A percentile compares a stretch with the other conserved stretches of the same genome.
Evolutionary conservation across 1,140 invertebrate species (phyloP).

Genomic region (Phymorhynchus buccinoides): DNA sequence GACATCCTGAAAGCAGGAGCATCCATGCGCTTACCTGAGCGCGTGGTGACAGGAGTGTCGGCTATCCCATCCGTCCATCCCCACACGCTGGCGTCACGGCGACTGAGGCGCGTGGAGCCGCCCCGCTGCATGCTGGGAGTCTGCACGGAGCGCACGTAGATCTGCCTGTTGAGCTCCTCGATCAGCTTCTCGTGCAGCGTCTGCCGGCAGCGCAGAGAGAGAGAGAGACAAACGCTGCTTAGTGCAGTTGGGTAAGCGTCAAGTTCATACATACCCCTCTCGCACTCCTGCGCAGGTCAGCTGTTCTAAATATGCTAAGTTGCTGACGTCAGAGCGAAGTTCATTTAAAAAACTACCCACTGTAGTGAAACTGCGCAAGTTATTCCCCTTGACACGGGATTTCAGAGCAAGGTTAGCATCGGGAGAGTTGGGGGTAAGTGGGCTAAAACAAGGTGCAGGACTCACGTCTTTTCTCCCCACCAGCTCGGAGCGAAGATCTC

Average conservation of each 20-base stretch:
- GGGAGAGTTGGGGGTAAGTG: no score
- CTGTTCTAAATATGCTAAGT: no score
- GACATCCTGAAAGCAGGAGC: no score
- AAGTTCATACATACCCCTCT: no score
- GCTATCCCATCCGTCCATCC: slow-evolving; percentile 43
- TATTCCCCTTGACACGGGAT: no score
- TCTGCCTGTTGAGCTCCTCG: slow-evolving; percentile 83
- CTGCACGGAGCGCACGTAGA: slow-evolving; percentile 77
- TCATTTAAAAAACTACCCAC: no score
- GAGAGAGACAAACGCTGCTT: not conserved
- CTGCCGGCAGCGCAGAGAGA: slow-evolving; percentile 69
- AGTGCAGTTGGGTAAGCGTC: no score
- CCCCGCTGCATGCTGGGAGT: slow-evolving; percentile 42
- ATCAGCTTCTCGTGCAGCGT: slow-evolving; percentile 81
- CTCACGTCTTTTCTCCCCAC: slow-evolving; percentile 82
- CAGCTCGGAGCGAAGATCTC: slow-evolving; percentile 83
- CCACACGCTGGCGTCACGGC: slow-evolving; percentile 49
- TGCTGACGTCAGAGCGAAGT: no score
- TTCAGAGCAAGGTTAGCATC: no score
- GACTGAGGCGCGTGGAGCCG: slow-evolving; percentile 40
- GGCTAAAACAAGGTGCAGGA: no score
- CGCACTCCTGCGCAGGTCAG: not conserved
- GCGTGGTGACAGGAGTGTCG: not conserved
- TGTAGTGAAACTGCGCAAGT: no score
- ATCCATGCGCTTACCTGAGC: slow-evolving; percentile 3